These are phyloP conservation scores for Polydrusus tereticollis DNA, from an alignment of 2,888 invertebrate genomes.

Conservation along the genomic window DNA sequence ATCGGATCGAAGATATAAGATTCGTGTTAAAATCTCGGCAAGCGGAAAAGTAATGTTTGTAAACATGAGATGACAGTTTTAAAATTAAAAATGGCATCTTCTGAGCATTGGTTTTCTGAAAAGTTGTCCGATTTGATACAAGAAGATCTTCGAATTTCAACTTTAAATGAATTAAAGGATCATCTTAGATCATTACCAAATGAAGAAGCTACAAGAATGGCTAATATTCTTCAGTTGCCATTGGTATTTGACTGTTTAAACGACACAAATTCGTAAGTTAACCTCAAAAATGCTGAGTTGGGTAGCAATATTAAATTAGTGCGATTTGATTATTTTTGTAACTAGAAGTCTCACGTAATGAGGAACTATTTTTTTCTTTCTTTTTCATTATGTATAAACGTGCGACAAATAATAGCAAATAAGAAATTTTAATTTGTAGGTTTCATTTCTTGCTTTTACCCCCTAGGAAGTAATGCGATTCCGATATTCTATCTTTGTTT, in stretches of 20 bases:
- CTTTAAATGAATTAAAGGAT: conserved; percentile 67
- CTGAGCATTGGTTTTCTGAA: conserved; percentile 69
- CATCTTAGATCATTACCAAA: conserved; percentile 64
- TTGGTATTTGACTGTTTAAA: conserved; percentile 77
- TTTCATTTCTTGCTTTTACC: too few species aligned
- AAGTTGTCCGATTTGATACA: conserved; percentile 67
- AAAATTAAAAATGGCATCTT: conserved; percentile 59
- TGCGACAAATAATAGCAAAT: too few species aligned
- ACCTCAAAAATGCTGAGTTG: conserved; percentile 55
- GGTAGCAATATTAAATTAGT: background rate
- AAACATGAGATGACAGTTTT: conserved; percentile 19
- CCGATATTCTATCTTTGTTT: background rate
- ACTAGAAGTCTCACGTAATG: too few species aligned
- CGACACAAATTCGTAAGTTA: conserved; percentile 67
- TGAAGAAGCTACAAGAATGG: conserved; percentile 65
- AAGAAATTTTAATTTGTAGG: too few species aligned
- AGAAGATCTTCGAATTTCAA: conserved; percentile 66
- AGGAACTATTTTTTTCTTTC: too few species aligned
- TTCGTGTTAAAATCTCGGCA: too few species aligned
- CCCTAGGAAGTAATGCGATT: too few species aligned
- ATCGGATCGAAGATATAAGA: too few species aligned
- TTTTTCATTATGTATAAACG: too few species aligned
- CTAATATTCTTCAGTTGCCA: conserved; percentile 69
- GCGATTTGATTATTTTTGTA: too few species aligned
- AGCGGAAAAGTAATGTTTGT: background rate